Percentiles rank a stretch among this genome's conserved stretches.
Evolutionary conservation across 2,888 invertebrate genomes (phyloP).

Genomic region (Strigamia maritima): DNA sequence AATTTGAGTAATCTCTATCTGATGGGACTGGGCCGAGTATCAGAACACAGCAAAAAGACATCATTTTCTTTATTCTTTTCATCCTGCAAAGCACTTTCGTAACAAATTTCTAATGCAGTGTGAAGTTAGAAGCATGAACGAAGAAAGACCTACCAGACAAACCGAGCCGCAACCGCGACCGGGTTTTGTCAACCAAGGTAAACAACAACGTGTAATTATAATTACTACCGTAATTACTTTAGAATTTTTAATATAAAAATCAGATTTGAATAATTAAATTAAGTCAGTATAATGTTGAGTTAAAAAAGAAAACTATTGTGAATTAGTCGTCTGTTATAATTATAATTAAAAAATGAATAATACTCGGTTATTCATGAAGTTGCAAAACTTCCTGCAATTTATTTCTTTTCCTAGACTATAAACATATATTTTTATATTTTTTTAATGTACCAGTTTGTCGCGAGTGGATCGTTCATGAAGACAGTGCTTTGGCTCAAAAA

Average conservation of each 20-base stretch:
- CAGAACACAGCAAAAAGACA: not conserved
- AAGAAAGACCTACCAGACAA: not conserved
- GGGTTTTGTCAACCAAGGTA: conserved; percentile 29
- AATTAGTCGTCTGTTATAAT: too few species aligned
- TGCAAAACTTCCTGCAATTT: not conserved
- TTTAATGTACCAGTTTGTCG: conserved; percentile 64
- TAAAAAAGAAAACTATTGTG: too few species aligned
- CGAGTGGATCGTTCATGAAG: conserved; percentile 80
- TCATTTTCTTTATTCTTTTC: not conserved
- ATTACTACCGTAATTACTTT: not conserved
- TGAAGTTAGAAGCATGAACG: conserved; percentile 27
- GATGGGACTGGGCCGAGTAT: not conserved
- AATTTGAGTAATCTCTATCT: not conserved
- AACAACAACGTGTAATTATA: not conserved
- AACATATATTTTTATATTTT: conserved; percentile 36
- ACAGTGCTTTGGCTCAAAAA: conserved; percentile 74
- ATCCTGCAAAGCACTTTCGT: not conserved
- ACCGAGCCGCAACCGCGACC: not conserved
- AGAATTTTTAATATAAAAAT: not conserved
- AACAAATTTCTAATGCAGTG: conserved; percentile 16
- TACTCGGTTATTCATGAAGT: not conserved
- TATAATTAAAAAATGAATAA: conserved; percentile 1
- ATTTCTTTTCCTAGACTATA: not conserved
- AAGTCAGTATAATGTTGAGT: too few species aligned
- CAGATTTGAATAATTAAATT: too few species aligned